Conservation (phyloP, 2,888 invertebrate species). For the Lobophora halterata region DNA sequence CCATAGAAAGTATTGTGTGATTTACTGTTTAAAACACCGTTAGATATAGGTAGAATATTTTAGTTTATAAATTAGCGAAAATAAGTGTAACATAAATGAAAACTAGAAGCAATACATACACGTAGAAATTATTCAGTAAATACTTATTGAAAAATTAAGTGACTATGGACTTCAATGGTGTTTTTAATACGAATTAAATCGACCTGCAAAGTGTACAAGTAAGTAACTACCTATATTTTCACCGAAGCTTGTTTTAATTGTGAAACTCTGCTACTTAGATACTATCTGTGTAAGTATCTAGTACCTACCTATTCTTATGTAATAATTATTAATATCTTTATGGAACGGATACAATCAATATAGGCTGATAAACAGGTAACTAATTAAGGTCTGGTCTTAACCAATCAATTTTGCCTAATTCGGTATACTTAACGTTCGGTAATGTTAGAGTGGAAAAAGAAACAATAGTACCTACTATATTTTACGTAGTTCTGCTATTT, state of each 20-base stretch:
- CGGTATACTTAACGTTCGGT: no score
- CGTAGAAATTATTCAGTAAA: constrained; percentile 5
- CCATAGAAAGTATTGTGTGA: constrained; percentile 37
- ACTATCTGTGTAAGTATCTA: no score
- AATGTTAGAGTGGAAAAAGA: no score
- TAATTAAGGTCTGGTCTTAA: no score
- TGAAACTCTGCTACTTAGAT: no score
- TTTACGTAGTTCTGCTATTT: constrained; percentile 4
- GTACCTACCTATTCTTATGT: no score
- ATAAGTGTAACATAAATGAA: constrained; percentile 14
- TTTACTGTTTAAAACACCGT: constrained; percentile 28
- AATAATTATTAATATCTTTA: no score
- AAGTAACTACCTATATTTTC: neutral
- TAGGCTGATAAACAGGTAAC: no score
- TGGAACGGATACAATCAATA: no score
- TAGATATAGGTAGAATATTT: constrained; percentile 19
- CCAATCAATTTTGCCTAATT: no score
- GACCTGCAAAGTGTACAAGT: neutral
- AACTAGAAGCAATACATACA: constrained; percentile 8
- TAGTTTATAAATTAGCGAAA: constrained; percentile 1
- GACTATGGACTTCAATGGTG: constrained; percentile 17
- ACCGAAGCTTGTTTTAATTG: neutral
- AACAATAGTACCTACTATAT: no score
- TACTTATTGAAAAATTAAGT: constrained; percentile 11
- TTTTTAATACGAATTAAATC: constrained; percentile 13